These are phyloP conservation scores for Peucedramus taeniatus DNA, from an alignment of 2,113 vertebrate species.

Conservation along the genomic window DNA sequence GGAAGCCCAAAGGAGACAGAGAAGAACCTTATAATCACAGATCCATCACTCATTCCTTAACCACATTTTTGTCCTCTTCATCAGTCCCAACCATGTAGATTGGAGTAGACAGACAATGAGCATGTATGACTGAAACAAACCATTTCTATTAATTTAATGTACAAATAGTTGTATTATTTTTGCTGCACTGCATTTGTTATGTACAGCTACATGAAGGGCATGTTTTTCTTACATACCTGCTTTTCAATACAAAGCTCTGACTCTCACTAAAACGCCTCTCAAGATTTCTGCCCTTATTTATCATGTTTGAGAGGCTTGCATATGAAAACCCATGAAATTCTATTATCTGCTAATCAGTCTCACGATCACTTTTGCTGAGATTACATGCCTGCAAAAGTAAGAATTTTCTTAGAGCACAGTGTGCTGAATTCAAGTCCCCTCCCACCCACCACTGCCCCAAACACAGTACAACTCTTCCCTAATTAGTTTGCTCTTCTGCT, in stretches of 20 bases:
- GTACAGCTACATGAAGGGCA: neutral
- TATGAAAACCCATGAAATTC: neutral
- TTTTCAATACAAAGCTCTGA: neutral
- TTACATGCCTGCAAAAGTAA: neutral
- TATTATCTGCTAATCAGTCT: neutral
- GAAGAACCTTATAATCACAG: neutral
- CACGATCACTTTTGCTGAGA: neutral
- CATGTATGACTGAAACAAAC: neutral
- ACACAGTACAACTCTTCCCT: neutral
- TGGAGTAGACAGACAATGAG: neutral
- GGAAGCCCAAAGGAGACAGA: neutral
- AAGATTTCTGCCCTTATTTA: neutral
- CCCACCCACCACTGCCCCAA: neutral
- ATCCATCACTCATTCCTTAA: neutral
- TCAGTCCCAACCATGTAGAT: fast-evolving
- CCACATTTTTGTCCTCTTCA: neutral
- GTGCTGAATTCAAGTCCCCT: neutral
- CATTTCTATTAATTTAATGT: neutral
- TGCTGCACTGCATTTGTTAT: neutral
- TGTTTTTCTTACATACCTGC: fast-evolving
- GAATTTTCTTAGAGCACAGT: neutral
- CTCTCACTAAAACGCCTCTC: fast-evolving
- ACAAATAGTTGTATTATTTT: neutral
- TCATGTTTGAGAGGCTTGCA: neutral
- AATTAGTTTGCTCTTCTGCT: neutral